phyloP scores from a whole-genome alignment of 2,797 vertebrate species.

The Uromys caudimaculatus region DNA sequence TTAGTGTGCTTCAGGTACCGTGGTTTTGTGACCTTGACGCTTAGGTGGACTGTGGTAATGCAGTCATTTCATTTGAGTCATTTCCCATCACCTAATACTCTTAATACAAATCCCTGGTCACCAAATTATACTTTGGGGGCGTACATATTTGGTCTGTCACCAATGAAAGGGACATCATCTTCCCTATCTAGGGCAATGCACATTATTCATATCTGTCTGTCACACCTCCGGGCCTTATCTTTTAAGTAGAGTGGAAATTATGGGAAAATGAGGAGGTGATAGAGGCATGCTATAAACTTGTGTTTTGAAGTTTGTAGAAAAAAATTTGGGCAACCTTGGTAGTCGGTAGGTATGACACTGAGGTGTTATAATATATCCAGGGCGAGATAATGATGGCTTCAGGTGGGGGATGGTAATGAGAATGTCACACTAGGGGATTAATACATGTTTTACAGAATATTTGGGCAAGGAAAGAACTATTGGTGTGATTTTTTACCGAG shows the following conservation, averaged over 20 bases:
- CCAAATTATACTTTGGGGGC: not conserved
- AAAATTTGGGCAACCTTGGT: not conserved
- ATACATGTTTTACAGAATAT: not conserved
- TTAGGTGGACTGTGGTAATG: not conserved
- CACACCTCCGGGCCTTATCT: not conserved
- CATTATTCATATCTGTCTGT: not conserved
- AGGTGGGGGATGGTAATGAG: not conserved
- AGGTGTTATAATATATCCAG: not conserved
- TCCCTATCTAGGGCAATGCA: not conserved
- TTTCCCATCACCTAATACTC: not conserved
- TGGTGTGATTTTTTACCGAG: not conserved
- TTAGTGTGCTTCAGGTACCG: no score
- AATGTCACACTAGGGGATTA: not conserved
- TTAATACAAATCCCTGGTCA: not conserved
- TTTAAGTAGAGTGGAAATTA: not conserved
- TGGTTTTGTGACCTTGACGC: not conserved
- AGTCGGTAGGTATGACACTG: not conserved
- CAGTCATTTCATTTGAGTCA: not conserved
- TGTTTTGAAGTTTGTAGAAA: not conserved
- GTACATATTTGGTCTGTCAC: not conserved
- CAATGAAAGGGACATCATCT: not conserved
- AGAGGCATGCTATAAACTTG: not conserved
- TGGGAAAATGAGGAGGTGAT: not conserved
- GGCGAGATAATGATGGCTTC: not conserved
- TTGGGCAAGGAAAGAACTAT: not conserved